Conservation (phyloP, 2,888 invertebrate species). For the Mesorhabditis sp. region DNA sequence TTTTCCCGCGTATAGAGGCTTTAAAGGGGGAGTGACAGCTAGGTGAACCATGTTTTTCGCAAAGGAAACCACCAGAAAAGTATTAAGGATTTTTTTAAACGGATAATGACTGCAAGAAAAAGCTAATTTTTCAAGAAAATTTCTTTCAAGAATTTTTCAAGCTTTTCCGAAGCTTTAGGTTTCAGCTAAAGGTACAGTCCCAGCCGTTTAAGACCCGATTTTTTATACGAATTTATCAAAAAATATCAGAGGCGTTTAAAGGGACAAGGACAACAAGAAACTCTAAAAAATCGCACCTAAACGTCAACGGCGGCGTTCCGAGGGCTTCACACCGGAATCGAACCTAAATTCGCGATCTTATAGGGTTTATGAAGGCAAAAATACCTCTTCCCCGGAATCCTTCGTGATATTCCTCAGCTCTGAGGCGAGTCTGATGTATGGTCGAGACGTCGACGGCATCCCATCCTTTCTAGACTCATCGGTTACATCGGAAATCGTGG, state of each 20-base stretch:
- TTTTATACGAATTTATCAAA: background rate
- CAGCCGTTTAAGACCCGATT: too few species aligned
- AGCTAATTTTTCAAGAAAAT: too few species aligned
- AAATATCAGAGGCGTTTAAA: too few species aligned
- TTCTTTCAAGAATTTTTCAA: too few species aligned
- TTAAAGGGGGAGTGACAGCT: too few species aligned
- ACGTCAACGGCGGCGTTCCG: constrained; percentile 53
- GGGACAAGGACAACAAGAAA: background rate
- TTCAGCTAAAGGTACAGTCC: too few species aligned
- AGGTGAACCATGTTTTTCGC: too few species aligned
- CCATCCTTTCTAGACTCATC: constrained; percentile 49
- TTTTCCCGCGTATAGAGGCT: too few species aligned
- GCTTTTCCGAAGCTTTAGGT: too few species aligned
- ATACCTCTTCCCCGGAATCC: constrained; percentile 41
- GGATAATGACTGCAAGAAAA: too few species aligned
- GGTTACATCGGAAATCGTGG: background rate
- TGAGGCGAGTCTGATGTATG: constrained; percentile 53
- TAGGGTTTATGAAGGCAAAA: background rate
- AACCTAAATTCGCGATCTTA: constrained; percentile 19
- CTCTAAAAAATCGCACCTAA: constrained; percentile 42
- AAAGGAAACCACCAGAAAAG: too few species aligned
- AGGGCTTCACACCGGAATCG: constrained; percentile 55
- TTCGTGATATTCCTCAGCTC: constrained; percentile 48
- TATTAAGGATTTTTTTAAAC: too few species aligned
- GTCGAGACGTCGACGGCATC: constrained; percentile 44